Percentiles rank a stretch among this genome's conserved stretches.
Conservation (phyloP, 2,797 vertebrate genomes). For the Phrynocephalus guinanensis region DNA sequence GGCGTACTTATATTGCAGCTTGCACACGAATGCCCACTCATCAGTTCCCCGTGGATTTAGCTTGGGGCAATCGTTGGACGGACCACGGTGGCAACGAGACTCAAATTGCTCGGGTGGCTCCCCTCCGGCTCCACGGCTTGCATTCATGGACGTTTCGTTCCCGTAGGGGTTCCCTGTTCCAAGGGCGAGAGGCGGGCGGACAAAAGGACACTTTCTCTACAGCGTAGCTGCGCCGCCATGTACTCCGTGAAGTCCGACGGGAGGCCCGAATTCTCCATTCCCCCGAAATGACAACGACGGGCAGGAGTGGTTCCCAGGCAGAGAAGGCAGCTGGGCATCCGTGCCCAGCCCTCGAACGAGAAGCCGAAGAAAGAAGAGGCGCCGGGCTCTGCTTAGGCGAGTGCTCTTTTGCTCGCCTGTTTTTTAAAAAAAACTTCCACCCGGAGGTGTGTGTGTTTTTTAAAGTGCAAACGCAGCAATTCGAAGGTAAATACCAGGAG, state of each 20-base stretch:
- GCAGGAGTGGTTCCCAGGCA: not conserved
- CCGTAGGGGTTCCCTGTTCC: no score
- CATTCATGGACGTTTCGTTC: no score
- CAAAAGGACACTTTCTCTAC: no score
- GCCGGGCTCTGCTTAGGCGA: not conserved
- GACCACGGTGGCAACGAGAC: not conserved
- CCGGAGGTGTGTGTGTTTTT: no score
- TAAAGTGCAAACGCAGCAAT: not conserved
- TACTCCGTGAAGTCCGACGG: not conserved
- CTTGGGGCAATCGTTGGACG: conserved; percentile 19
- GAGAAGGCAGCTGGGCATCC: not conserved
- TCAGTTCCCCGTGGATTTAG: not conserved
- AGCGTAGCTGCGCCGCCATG: no score
- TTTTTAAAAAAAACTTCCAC: not conserved
- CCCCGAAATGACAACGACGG: not conserved
- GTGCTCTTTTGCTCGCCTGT: no score
- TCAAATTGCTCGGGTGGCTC: not conserved
- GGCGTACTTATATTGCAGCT: not conserved
- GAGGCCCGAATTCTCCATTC: not conserved
- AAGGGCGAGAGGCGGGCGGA: no score
- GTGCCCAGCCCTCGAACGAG: not conserved
- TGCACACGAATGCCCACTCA: not conserved
- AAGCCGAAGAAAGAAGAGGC: no score
- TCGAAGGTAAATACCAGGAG: not conserved
- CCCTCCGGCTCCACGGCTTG: no score